Evolutionary conservation across 2,113 vertebrate species (phyloP).

Genomic region (Pavo muticus): DNA sequence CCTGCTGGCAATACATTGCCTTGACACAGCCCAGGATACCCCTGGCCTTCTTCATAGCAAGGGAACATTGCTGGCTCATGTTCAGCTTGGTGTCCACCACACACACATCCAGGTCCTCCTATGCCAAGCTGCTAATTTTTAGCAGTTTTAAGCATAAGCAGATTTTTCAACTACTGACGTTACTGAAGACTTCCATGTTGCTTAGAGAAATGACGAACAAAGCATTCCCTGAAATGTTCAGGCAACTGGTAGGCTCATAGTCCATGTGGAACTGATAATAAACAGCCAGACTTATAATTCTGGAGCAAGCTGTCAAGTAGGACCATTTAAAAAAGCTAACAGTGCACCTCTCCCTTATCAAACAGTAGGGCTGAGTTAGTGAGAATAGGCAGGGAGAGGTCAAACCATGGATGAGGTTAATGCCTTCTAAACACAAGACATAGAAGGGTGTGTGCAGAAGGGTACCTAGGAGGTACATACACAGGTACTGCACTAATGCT

Average conservation of each 20-base stretch:
- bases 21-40: neutral
- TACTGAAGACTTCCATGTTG: neutral
- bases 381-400: neutral
- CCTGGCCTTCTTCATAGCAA: neutral
- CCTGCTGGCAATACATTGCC: neutral
- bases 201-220: neutral
- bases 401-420: too few species aligned
- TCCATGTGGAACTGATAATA: neutral
- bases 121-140: neutral
- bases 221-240: accelerated
- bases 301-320: accelerated
- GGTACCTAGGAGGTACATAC: neutral
- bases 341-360: accelerated
- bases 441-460: neutral
- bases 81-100: neutral
- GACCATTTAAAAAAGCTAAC: neutral
- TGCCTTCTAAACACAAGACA: too few species aligned
- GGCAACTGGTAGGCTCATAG: accelerated
- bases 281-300: accelerated
- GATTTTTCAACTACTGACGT: neutral
- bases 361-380: neutral
- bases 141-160: neutral
- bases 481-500: neutral
- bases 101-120: neutral
- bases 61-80: neutral